Conservation (phyloP, 1,140 invertebrate genomes). For the Philotrypesis tridentata region DNA sequence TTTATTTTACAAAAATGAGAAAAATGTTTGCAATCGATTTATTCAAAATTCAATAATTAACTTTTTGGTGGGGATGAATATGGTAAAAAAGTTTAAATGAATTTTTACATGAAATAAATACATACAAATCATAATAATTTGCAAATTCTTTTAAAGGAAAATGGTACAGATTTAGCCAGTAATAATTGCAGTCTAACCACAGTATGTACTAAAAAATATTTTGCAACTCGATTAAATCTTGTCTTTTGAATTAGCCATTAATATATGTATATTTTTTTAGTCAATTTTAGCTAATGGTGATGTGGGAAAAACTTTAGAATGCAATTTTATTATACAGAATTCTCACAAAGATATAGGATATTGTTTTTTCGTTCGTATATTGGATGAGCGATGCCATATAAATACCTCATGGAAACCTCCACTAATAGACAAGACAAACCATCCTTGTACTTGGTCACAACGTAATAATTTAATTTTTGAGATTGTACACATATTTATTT, state of each 20-base stretch:
- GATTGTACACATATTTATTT: background rate
- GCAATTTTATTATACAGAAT: slow-evolving; percentile 51
- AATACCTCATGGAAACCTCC: slow-evolving; percentile 55
- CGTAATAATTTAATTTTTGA: slow-evolving; percentile 32
- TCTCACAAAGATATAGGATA: slow-evolving; percentile 48
- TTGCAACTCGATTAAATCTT: background rate
- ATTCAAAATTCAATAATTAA: slow-evolving; percentile 32
- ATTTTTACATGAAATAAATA: background rate
- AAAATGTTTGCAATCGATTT: slow-evolving; percentile 51
- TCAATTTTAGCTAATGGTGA: slow-evolving; percentile 28
- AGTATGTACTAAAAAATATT: slow-evolving; percentile 30
- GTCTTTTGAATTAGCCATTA: background rate
- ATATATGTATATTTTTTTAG: slow-evolving; percentile 33
- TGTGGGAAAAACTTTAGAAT: slow-evolving; percentile 46
- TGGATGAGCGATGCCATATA: slow-evolving; percentile 52
- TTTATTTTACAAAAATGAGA: slow-evolving; percentile 47
- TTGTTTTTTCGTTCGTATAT: slow-evolving; percentile 50
- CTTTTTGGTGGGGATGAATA: slow-evolving; percentile 7
- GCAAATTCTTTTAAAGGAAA: slow-evolving; percentile 15
- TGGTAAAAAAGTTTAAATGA: background rate
- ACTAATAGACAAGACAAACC: background rate
- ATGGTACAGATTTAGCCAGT: slow-evolving; percentile 10
- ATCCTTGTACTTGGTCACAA: slow-evolving; percentile 52
- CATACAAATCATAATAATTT: background rate
- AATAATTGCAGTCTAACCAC: slow-evolving; percentile 49